Evolutionary conservation across 2,797 vertebrate genomes (phyloP).

Genomic region (Mionectes olivaceus): DNA sequence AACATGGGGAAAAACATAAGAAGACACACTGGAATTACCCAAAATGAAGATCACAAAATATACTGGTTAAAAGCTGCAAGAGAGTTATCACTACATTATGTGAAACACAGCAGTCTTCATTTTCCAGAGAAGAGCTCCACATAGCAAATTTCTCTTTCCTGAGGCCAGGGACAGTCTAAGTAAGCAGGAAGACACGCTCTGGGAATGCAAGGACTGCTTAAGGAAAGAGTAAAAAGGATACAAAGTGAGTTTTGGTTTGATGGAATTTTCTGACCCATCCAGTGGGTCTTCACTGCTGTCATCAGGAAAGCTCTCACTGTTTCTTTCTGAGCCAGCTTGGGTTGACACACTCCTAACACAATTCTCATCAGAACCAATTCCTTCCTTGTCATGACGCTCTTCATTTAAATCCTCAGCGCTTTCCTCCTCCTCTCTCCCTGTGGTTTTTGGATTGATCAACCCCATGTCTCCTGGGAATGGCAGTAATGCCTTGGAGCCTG

Average conservation of each 20-base stretch:
- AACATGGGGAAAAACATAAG: not conserved
- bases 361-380: not conserved
- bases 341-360: not conserved
- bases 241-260: not conserved
- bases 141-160: not conserved
- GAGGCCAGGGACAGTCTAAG: not conserved
- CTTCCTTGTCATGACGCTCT: not conserved
- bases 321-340: not conserved
- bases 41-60: not conserved
- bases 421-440: not conserved
- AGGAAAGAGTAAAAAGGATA: constrained; percentile 74
- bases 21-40: rapidly evolving
- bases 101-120: not conserved
- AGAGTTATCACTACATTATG: rapidly evolving
- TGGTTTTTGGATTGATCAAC: not conserved
- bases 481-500: not conserved
- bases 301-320: not conserved
- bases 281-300: not conserved
- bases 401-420: not conserved
- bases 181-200: not conserved
- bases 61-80: not conserved
- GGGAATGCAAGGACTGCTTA: not conserved
- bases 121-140: not conserved
- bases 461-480: not conserved
- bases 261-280: not conserved